Conservation (phyloP, 2,797 vertebrate genomes). For the Aldrovandia affinis region DNA sequence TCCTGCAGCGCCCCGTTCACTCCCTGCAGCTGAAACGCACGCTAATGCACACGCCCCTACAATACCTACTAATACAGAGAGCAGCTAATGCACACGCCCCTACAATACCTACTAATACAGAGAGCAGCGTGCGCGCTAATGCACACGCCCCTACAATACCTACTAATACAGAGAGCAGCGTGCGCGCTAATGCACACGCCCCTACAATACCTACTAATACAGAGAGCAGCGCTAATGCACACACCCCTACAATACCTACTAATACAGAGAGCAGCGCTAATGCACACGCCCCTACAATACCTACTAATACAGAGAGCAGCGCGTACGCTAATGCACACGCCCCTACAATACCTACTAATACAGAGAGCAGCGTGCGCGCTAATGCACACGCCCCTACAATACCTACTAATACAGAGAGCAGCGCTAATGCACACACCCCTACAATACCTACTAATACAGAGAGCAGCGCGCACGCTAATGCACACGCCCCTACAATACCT, state of each 20-base stretch:
- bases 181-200: too few species aligned
- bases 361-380: background rate
- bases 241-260: too few species aligned
- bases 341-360: background rate
- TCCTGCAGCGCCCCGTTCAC: background rate
- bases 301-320: background rate
- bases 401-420: background rate
- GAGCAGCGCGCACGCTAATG: background rate
- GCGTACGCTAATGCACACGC: background rate
- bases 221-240: too few species aligned
- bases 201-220: too few species aligned
- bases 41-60: background rate
- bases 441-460: background rate
- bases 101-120: background rate
- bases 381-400: background rate
- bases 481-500: background rate
- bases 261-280: too few species aligned
- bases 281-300: background rate
- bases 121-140: background rate
- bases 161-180: too few species aligned
- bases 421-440: too few species aligned
- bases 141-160: background rate
- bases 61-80: background rate
- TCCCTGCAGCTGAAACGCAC: too few species aligned
- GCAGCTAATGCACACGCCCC: background rate